phyloP scores from a whole-genome alignment of 1,140 invertebrate species.

The Sminthurides bifidus region DNA sequence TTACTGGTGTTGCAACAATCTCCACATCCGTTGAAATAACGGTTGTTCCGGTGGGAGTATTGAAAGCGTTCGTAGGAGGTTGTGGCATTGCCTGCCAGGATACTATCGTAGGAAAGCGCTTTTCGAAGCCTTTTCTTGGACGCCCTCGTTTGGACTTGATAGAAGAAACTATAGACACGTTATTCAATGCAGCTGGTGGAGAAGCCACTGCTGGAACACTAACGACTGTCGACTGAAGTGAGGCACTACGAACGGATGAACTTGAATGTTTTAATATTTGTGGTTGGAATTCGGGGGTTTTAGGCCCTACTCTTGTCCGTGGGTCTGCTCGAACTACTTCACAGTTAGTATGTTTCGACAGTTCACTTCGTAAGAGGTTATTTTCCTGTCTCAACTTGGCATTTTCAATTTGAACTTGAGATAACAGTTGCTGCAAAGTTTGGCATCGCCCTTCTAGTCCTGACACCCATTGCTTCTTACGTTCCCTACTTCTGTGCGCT shows the following conservation, averaged over 20 bases:
- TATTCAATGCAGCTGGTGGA: too few species aligned
- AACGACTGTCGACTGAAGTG: background rate
- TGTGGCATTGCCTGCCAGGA: too few species aligned
- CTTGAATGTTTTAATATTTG: background rate
- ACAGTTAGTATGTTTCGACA: slow-evolving; percentile 11
- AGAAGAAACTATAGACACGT: too few species aligned
- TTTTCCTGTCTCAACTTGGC: slow-evolving; percentile 2
- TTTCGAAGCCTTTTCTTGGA: slow-evolving; percentile 24
- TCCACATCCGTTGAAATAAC: too few species aligned
- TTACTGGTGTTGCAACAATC: too few species aligned
- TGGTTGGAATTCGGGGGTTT: background rate
- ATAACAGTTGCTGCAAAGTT: background rate
- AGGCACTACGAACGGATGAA: too few species aligned
- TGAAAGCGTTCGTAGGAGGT: too few species aligned
- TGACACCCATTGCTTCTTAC: slow-evolving; percentile 24
- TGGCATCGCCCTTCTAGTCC: slow-evolving; percentile 4
- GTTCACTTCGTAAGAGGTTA: slow-evolving; percentile 2
- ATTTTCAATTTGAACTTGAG: background rate
- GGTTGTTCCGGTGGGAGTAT: too few species aligned
- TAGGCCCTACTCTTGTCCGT: background rate
- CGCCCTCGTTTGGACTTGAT: slow-evolving; percentile 17
- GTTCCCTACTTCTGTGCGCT: slow-evolving; percentile 18
- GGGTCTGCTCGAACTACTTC: background rate
- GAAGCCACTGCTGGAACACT: background rate
- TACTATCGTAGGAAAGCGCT: too few species aligned